Base-by-base conservation (phyloP, 2,113 vertebrate species). In the Polypterus senegalus region DNA sequence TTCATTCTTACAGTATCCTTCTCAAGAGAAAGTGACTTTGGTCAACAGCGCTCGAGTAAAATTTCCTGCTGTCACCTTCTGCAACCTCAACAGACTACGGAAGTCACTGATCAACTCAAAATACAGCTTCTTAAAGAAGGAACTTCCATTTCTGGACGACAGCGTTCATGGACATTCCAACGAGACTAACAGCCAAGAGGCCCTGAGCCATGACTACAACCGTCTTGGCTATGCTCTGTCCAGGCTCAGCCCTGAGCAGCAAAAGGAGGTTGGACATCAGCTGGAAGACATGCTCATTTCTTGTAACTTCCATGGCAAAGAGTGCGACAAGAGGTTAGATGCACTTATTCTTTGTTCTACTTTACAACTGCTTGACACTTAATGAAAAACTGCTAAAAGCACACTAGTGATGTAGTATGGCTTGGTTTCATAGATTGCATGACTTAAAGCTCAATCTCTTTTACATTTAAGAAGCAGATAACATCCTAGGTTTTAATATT, bases 11-110 rank as follows among this genome's bases (percentile, higher is more conserved):
- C 63, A 58, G 7, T 62, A 69, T 46, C 67, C 67, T 4, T 65
- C 67, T 4, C 67, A 69, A 54, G 67, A 69, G 57, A 69, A 62
- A 57, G 63, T 69, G 7, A 69, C 63, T 9, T 57, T 69, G 10
- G 67, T 69, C 5, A 69, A 69, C 54, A 69, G 63, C 9, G 60
- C 67, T 9, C 48, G 60, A 9, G 60, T 69, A 3, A 60, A 63
- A 6, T 69, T 69, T n/a, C 67, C 67, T 48, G 67, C 67, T 48
- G 62, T 69, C 9, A 69, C 67, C n/a, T 62, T 69, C 49, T 69
- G 67, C 51, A 69, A 69, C 46, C 67, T 69, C 47, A 69, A 65
- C 60, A 63, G 63, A 6, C 63, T 64, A 46, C 63, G 67, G 43
- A 65, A 49, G 52, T 69, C 67, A 43, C 60, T 65, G 27, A 51